These are phyloP conservation scores for Hypena proboscidalis DNA, from an alignment of 2,888 invertebrate species.

Conservation along the genomic window DNA sequence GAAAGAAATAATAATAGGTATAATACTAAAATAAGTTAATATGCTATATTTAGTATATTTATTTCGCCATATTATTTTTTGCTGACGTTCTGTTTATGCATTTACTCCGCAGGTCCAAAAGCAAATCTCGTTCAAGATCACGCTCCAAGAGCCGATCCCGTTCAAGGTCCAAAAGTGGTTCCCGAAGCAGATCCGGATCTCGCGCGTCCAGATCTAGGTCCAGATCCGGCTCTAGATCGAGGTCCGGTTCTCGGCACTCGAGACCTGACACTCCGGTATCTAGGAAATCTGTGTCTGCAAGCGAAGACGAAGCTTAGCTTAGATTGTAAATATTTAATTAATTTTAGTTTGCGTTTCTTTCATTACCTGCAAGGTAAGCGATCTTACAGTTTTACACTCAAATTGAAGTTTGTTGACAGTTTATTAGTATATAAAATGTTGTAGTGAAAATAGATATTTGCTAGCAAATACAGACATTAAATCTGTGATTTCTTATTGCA, in stretches of 20 bases:
- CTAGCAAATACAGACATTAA: neutral
- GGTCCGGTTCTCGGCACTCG: conserved; percentile 75
- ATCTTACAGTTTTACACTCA: neutral
- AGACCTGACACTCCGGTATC: conserved; percentile 84
- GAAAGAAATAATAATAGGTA: too few relatives aligned
- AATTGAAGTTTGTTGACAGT: conserved; percentile 3
- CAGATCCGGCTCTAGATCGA: conserved; percentile 63
- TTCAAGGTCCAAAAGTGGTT: conserved; percentile 34
- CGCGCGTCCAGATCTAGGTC: conserved; percentile 73
- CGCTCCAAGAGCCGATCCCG: conserved; percentile 47
- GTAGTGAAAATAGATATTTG: neutral
- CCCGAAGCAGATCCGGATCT: conserved; percentile 55
- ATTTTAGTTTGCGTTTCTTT: conserved; percentile 23
- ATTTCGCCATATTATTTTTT: too few relatives aligned
- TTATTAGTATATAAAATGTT: conserved; percentile 5
- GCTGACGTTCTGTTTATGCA: too few relatives aligned
- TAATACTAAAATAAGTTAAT: too few relatives aligned
- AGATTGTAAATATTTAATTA: conserved; percentile 40
- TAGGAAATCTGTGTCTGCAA: conserved; percentile 86
- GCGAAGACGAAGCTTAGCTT: conserved; percentile 79
- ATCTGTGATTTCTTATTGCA: neutral
- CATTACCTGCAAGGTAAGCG: conserved; percentile 27
- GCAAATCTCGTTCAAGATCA: conserved; percentile 25
- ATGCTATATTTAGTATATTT: too few relatives aligned
- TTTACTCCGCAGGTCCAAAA: conserved; percentile 25